Evolutionary conservation across 2,888 invertebrate species (phyloP).

Genomic region (Zygaena filipendulae): DNA sequence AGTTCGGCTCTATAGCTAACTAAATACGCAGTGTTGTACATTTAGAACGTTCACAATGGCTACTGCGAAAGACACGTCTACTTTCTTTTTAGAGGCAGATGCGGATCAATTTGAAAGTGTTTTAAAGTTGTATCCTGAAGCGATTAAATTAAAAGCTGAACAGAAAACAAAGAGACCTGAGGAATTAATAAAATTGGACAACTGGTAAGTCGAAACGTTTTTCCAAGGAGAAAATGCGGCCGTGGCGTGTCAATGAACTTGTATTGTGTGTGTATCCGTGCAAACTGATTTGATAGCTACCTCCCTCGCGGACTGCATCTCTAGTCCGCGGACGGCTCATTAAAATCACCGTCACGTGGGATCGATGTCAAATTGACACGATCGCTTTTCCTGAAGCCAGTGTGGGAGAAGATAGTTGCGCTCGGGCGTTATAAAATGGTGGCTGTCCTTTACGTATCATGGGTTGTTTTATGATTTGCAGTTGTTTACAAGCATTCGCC

Average conservation of each 20-base stretch:
- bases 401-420: constrained; percentile 61
- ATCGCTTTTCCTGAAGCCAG: constrained; percentile 67
- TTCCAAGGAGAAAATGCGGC: constrained; percentile 68
- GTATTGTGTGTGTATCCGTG: constrained; percentile 71
- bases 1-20: constrained; percentile 69
- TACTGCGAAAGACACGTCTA: constrained; percentile 90
- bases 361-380: constrained; percentile 75
- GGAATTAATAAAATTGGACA: constrained; percentile 93
- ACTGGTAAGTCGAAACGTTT: constrained; percentile 83
- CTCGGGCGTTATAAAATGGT: constrained; percentile 69
- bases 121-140: constrained; percentile 91
- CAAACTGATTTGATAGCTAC: constrained; percentile 71
- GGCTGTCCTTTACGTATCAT: constrained; percentile 55
- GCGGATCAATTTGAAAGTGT: constrained; percentile 89
- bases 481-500: constrained; percentile 28
- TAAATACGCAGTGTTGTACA: constrained; percentile 68
- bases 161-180: constrained; percentile 92
- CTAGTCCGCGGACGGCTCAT: constrained; percentile 73
- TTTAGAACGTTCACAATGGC: constrained; percentile 78
- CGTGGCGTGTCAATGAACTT: constrained; percentile 71
- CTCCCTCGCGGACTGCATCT: constrained; percentile 74
- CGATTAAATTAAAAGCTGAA: constrained; percentile 90
- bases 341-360: constrained; percentile 80
- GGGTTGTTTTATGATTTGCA: constrained; percentile 41
- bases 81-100: constrained; percentile 93